These are phyloP conservation scores for Vireo altiloquus DNA, from an alignment of 2,113 vertebrate genomes.

Conservation along the genomic window DNA sequence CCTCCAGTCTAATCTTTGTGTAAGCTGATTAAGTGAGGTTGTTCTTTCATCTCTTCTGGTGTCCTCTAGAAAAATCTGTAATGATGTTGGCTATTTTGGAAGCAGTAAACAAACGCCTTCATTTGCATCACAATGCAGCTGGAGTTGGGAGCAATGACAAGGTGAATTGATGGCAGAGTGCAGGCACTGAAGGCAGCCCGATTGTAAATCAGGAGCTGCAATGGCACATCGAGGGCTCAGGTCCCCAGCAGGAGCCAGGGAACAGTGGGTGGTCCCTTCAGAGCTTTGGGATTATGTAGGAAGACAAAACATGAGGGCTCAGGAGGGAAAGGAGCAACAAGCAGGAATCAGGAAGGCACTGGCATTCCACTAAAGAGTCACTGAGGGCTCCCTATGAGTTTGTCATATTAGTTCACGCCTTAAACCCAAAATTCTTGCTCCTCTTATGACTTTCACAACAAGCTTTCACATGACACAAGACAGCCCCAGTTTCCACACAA, in stretches of 20 bases:
- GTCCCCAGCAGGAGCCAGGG: background rate
- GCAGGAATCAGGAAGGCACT: background rate
- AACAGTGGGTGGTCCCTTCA: fast-evolving
- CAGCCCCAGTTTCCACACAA: background rate
- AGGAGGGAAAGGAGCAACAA: background rate
- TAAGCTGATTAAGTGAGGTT: background rate
- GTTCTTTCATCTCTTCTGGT: background rate
- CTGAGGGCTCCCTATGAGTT: background rate
- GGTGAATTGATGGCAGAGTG: background rate
- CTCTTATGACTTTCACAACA: background rate
- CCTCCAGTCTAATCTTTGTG: background rate
- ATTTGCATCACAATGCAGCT: background rate
- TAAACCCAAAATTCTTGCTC: background rate
- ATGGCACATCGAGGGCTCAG: no score
- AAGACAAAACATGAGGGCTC: background rate
- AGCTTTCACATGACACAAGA: fast-evolving
- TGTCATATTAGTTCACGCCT: background rate
- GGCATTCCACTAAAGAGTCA: background rate
- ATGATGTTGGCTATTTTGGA: background rate
- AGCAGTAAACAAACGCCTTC: background rate
- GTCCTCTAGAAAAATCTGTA: background rate
- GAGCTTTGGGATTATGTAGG: fast-evolving
- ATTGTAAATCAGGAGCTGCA: background rate
- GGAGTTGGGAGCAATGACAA: background rate
- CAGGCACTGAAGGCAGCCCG: background rate